These are phyloP conservation scores for Zophobas morio DNA, from an alignment of 1,140 invertebrate genomes.

Conservation along the genomic window DNA sequence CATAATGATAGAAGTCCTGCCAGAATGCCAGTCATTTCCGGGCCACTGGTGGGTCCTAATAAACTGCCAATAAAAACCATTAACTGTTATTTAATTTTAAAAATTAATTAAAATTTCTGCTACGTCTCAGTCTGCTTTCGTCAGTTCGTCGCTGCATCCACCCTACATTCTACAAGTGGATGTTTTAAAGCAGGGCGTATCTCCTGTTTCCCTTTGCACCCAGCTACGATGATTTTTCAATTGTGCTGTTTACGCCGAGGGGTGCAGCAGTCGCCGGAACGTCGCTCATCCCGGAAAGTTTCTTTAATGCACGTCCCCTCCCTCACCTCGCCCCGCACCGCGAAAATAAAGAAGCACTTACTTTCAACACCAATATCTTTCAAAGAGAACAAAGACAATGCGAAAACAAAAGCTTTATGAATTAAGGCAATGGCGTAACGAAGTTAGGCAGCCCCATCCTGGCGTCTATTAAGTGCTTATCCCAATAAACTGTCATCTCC, in stretches of 20 bases:
- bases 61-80: no score
- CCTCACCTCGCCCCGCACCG: background rate
- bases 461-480: constrained; percentile 64
- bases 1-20: no score
- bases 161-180: no score
- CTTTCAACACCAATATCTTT: constrained; percentile 59
- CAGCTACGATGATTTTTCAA: background rate
- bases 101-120: no score
- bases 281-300: constrained; percentile 22
- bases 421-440: constrained; percentile 63
- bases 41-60: no score
- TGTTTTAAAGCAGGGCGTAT: no score
- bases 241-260: background rate
- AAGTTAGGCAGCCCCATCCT: constrained; percentile 59
- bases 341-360: constrained; percentile 56
- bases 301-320: constrained; percentile 12
- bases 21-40: no score
- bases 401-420: constrained; percentile 63
- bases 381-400: constrained; percentile 57
- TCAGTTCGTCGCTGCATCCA: no score
- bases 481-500: constrained; percentile 64
- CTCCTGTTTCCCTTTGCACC: no score
- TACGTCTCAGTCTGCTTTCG: no score
- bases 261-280: constrained; percentile 1
- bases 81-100: no score